A percentile compares a stretch with the other conserved stretches of the same genome.
Conservation (phyloP, 2,113 vertebrate genomes). For the Alces alces region DNA sequence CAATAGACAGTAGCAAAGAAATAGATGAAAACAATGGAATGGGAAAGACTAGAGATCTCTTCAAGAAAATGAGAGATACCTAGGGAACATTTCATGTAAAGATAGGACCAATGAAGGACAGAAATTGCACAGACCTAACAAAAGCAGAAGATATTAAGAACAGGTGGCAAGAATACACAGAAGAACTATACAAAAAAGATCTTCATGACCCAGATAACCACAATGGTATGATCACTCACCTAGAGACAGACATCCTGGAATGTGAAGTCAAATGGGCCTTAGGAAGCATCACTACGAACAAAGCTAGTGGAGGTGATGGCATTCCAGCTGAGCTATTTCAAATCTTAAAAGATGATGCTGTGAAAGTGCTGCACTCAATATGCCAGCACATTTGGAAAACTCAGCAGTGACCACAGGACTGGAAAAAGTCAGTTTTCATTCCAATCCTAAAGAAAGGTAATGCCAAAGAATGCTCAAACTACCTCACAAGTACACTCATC, state of each 20-base stretch:
- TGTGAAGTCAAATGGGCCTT: background rate
- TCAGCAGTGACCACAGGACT: background rate
- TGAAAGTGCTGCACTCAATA: background rate
- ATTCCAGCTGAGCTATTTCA: background rate
- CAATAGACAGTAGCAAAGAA: background rate
- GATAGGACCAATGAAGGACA: background rate
- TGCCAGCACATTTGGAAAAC: background rate
- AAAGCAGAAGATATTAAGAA: background rate
- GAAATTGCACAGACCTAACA: background rate
- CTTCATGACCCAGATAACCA: background rate
- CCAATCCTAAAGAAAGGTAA: background rate
- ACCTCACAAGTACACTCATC: accelerated
- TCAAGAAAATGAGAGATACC: background rate
- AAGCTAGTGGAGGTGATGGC: background rate
- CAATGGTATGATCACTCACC: background rate
- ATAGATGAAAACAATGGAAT: background rate
- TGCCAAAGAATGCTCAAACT: background rate
- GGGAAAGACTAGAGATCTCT: background rate
- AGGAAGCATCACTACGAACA: accelerated
- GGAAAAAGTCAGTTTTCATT: background rate
- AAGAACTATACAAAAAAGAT: background rate
- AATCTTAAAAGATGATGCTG: background rate
- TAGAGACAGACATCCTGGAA: background rate
- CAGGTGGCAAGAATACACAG: background rate
- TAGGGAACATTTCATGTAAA: background rate